phyloP scores from a whole-genome alignment of 2,888 invertebrate genomes.

The Diachrysia chrysitis region DNA sequence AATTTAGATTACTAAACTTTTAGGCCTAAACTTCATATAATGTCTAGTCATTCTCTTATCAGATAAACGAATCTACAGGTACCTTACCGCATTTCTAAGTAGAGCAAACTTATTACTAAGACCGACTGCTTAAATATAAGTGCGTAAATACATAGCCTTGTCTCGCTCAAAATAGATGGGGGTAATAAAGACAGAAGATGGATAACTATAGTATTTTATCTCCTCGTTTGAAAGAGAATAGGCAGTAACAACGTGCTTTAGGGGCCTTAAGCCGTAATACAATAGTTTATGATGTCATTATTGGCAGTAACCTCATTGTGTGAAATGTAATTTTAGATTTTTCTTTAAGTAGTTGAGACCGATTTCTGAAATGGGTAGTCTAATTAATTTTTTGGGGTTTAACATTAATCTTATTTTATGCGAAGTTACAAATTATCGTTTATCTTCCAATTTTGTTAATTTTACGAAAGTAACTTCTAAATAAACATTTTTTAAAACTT shows the following conservation, averaged over 20 bases:
- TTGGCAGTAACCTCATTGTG: conserved; percentile 1
- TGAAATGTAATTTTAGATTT: background rate
- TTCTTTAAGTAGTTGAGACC: background rate
- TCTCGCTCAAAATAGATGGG: conserved; percentile 33
- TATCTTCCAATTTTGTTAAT: too few relatives aligned
- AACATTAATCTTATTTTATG: background rate
- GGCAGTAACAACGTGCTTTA: conserved; percentile 25
- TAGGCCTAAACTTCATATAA: background rate
- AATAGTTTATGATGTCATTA: background rate
- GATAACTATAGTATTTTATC: conserved; percentile 41
- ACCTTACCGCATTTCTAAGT: background rate
- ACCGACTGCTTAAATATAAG: conserved; percentile 31
- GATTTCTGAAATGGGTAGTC: background rate
- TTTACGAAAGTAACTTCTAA: too few relatives aligned
- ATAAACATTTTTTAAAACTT: too few relatives aligned
- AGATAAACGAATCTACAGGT: conserved; percentile 4
- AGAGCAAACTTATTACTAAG: conserved; percentile 3
- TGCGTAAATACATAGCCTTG: conserved; percentile 22
- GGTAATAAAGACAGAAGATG: conserved; percentile 39
- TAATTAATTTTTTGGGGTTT: too few relatives aligned
- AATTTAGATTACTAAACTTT: background rate
- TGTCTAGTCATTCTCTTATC: background rate
- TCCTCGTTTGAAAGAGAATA: conserved; percentile 15
- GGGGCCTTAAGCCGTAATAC: background rate
- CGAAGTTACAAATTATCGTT: too few relatives aligned